Base-by-base conservation (phyloP, 2,888 invertebrate species). In the Cotesia congregata region DNA sequence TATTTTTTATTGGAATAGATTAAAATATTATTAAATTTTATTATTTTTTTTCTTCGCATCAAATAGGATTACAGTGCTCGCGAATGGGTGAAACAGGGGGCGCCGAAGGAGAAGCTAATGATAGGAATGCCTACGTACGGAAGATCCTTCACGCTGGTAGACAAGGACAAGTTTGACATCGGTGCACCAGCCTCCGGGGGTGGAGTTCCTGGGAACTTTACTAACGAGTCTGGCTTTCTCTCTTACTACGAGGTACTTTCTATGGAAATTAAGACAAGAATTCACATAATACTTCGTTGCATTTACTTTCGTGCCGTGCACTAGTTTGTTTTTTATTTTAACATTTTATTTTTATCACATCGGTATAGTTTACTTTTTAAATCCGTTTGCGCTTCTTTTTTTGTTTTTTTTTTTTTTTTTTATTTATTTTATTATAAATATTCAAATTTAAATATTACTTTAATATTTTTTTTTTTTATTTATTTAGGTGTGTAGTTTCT, bases 81-180 rank as follows among this genome's bases (percentile, higher is more conserved):
- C 4, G 97, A 97, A 90, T 97, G 97, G 97, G 95, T 97, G 0
- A 95, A 96, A 82, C 96, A 96, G 90, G 96, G 98, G 75, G 96
- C 97, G 4, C 97, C 97, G 0, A 96, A 96, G 86, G 97, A 97
- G 89, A 98, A 98, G 90, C 91, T 98, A 7, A 95, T 97, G 93
- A 95, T 98, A 74, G 98, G 98, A 68, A 96, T 97, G 95, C 97
- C 97, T 5, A 97, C 97, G 0, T 98, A 98, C 86, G 98, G 98
- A 40, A 92, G 98, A 77, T 95, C 97, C 7, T 98, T 98, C 90
- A 96, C 96, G 38, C 91, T 98, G 70, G 94, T 95, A 65, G 96
- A 97, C 85, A 93, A 93, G 4, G 94, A 95, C 0, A 96, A 97
- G 86, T 97, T 97, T 84, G 97, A 97, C 86, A 97, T 98, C 82